Percentiles rank a stretch among this genome's conserved stretches.
Evolutionary conservation across 2,888 invertebrate genomes (phyloP).

Genomic region (Sepiola atlantica): DNA sequence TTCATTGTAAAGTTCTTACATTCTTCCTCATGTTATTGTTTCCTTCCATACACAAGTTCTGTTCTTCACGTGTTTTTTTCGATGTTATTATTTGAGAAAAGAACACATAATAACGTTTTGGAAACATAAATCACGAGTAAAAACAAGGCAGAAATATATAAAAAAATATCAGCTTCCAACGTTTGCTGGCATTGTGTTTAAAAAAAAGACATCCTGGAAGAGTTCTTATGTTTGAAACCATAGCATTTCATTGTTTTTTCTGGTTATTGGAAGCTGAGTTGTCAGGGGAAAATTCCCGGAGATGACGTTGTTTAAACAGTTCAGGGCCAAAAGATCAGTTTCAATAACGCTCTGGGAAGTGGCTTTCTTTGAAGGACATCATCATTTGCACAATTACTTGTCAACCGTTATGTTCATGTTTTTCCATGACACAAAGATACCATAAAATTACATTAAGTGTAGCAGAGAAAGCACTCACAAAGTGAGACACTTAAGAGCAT

Average conservation of each 20-base stretch:
- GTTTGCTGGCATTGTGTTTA: neutral
- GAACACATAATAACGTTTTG: neutral
- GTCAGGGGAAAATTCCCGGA: neutral
- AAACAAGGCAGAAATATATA: neutral
- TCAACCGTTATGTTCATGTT: neutral
- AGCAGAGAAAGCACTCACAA: neutral
- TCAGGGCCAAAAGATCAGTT: neutral
- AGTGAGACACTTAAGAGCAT: neutral
- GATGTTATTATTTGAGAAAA: neutral
- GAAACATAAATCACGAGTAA: neutral
- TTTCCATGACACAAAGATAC: neutral
- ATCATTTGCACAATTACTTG: neutral
- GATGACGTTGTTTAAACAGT: neutral
- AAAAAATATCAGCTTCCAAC: neutral
- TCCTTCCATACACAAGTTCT: neutral
- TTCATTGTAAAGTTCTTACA: neutral
- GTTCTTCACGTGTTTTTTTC: neutral
- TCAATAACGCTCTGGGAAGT: neutral
- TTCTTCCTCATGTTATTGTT: neutral
- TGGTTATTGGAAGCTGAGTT: neutral
- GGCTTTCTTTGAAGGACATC: neutral
- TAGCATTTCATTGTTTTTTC: neutral
- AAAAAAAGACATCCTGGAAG: neutral
- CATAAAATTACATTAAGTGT: neutral
- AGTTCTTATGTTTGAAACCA: neutral